phyloP scores from a whole-genome alignment of 2,888 invertebrate species.

The Alcis repandata region DNA sequence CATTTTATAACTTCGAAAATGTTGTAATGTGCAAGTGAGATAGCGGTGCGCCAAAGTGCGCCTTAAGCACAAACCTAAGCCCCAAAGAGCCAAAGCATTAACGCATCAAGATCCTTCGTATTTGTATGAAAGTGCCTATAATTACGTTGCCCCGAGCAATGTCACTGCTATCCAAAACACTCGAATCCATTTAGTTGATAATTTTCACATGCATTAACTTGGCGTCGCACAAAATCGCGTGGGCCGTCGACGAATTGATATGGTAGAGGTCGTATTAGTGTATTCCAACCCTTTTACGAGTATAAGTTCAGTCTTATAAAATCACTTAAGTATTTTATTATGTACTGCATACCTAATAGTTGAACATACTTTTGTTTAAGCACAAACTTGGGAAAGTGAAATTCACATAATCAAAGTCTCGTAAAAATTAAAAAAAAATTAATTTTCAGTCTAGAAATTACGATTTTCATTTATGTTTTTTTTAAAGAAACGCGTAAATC shows the following conservation, averaged over 20 bases:
- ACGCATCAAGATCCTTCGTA: slow-evolving; percentile 16
- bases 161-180: slow-evolving; percentile 57
- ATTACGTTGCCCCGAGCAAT: slow-evolving; percentile 44
- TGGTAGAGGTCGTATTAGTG: slow-evolving; percentile 3
- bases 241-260: slow-evolving; percentile 36
- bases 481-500: no score
- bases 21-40: no score
- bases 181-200: slow-evolving; percentile 46
- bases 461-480: no score
- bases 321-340: slow-evolving; percentile 8
- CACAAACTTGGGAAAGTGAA: no score
- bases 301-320: neutral
- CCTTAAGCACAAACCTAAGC: neutral
- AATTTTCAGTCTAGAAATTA: no score
- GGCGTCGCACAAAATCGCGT: slow-evolving; percentile 51
- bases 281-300: no score
- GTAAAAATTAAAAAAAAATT: no score
- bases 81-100: neutral
- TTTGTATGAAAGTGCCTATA: slow-evolving; percentile 32
- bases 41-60: neutral
- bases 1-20: no score
- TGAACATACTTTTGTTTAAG: no score
- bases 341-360: no score
- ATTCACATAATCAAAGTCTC: no score
- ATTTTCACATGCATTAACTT: slow-evolving; percentile 57